Base-by-base conservation (phyloP, 2,113 vertebrate species). In the Takifugu bimaculatus region DNA sequence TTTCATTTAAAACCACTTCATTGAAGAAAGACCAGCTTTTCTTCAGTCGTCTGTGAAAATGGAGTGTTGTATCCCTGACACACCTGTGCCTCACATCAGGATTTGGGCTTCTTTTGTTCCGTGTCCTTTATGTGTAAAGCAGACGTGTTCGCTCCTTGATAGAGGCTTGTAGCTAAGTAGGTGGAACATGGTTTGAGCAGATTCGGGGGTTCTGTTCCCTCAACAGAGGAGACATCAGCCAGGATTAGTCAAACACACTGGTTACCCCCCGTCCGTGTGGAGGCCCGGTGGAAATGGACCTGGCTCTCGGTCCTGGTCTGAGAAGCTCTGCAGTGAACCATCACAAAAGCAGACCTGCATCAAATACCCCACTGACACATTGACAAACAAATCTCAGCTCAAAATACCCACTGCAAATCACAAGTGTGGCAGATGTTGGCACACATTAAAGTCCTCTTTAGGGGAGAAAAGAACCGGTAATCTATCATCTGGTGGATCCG, bases 291-390 rank as follows among this genome's bases (percentile, higher is more conserved):
- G 77, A 77, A 72, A 54, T 13, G n/a, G 11, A 60, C 59, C 75
- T 68, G 59, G 42, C 51, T 43, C 53, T 73, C 60, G 58, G 77
- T 72, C 63, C 57, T 49, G 64, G 59, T 75, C 39, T 56, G 61
- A 70, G 50, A 63, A 65, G 59, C 54, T 26, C 75, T 65, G 72
- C 77, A 84, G 75, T 81, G 79, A 71, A 84, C 85, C 83, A 87
- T 85, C 79, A 87, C 67, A 80, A 72, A 64, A 42, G 53, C 60
- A 54, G 54, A 75, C 50, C 71, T 35, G 67, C 74, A 68, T 76
- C 74, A 72, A 78, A 83, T 69, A 65, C 58, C 68, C 60, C 50
- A 43, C 58, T 57, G 61, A 79, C 74, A 62, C 57, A 2, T 60
- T 67, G 73, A 79, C 75, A 79, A 77, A 84, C 60, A 81, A 70